Base-by-base conservation (phyloP, 1,140 invertebrate species). In the Ceratina australensis region DNA sequence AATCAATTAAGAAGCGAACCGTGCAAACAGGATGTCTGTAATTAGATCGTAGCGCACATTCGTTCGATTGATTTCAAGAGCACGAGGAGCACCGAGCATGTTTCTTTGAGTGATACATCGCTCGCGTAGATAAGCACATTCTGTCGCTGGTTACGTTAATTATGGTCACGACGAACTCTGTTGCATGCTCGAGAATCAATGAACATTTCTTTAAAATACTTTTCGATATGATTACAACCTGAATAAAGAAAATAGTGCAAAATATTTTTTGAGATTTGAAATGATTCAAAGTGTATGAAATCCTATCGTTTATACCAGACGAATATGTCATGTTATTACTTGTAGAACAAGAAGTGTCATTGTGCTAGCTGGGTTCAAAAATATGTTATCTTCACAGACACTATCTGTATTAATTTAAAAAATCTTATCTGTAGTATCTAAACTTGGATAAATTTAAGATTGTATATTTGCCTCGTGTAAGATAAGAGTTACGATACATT, bases 1-100 rank as follows among this genome's bases (percentile, higher is more conserved):
- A 59, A 77, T 77, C 74, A 77, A 77, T 77, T 71, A 71, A 60
- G 47, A 49, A 24, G 28, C 24, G 26, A 26, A 13, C 49, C 12
- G n/a, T 10, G 15, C 3, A 22, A 16, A 20, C 28, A 22, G 56
- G 65, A 77, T 61, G 57, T n/a, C 47, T 20, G 66, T 54, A 59
- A 75, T 75, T 67, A 75, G 52, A 57, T 47, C 28, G 22, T 13
- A 54, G 12, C 18, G 49, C 52, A 18, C n/a, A 10, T 24, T 18
- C 18, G 33, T 74, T 42, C 72, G 22, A 66, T 74, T 65, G 72
- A 74, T 74, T 66, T 66, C 13, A 16, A n/a, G 10, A 56, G 47
- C 24, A 42, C 22, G 16, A 16, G 28, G 50, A 42, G 33, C 8
- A 42, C 33, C 33, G 24, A 72, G 22, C 59, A 20, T 16, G 24